Evolutionary conservation across 1,140 invertebrate species (phyloP), one percentile per base, ranked within the genome.

Genomic region (Psix sp.): DNA sequence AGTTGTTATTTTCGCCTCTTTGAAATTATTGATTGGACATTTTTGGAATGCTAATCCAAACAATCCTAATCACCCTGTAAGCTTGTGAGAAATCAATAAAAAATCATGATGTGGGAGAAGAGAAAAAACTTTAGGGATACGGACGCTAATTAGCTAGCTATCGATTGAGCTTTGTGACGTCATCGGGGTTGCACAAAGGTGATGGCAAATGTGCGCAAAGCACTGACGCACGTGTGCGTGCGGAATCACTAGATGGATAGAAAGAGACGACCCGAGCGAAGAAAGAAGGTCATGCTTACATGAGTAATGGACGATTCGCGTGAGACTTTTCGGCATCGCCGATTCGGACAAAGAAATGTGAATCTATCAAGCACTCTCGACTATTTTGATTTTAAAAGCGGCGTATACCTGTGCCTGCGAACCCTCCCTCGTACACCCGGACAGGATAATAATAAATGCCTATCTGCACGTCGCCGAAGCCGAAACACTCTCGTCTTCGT

Each of bases 301-400:
- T 79, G 75, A 77, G 76, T 75, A 79, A 79, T 79, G 77, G 75
- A 76, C 74, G 77, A 79, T 79, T 79, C 77, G 77, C 77, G 77
- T 79, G 77, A 79, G 77, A 79, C 75, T 79, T 77, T 79, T 77
- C 72, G 75, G 65, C 65, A 74, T 75, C 71, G 54, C 29, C 54
- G 74, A 70, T 59, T 56, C 70, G 73, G 52, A 79, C 77, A 77
- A 77, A 77, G 75, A 33, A 70, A 57, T 48, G 56, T 71, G 75
- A 75, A 77, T 76, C 73, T 79, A 79, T 79, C 74, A 74, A 71
- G 56, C 72, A 66, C 40, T 48, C 65, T 49, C 63, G 63, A 52
- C 76, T 63, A 71, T 63, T 62, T 74, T 67, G 60, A 57, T 75
- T 73, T 73, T 73, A 65, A 65, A 62, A 68, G 38, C 51, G 65